Conservation (phyloP, 2,888 invertebrate genomes). For the Conistra vaccinii region DNA sequence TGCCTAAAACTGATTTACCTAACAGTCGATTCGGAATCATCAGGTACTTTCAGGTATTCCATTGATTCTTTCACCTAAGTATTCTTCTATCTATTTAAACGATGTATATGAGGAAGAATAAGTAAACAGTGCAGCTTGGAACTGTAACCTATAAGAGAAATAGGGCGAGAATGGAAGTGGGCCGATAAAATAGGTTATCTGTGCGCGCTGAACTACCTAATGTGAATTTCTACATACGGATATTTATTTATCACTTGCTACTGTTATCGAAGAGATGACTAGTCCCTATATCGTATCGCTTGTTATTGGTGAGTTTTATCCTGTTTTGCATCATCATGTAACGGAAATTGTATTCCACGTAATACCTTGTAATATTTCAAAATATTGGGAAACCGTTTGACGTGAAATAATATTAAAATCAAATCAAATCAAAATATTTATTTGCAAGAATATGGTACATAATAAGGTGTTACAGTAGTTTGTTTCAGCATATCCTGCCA, state of each 20-base stretch:
- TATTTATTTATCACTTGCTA: slow-evolving; percentile 15
- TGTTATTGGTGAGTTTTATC: background rate
- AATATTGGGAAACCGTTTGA: slow-evolving; percentile 2
- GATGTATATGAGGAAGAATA: background rate
- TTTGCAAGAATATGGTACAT: no score
- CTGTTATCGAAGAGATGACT: slow-evolving; percentile 5
- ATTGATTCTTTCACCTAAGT: background rate
- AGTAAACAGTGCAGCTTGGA: slow-evolving; percentile 17
- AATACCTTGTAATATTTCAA: background rate
- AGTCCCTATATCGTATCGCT: background rate
- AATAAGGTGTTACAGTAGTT: no score
- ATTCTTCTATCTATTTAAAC: background rate
- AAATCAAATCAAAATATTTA: no score
- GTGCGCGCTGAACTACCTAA: slow-evolving; percentile 30
- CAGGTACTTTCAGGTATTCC: background rate
- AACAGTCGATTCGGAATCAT: background rate
- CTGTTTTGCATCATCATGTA: background rate
- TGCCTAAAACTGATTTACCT: background rate
- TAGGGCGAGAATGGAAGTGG: slow-evolving; percentile 47
- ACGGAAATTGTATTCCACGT: no score
- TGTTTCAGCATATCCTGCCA: no score
- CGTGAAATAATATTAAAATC: background rate
- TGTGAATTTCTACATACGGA: slow-evolving; percentile 12
- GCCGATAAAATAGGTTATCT: slow-evolving; percentile 63
- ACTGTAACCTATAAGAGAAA: slow-evolving; percentile 52